A percentile compares a stretch with the other conserved stretches of the same genome.
phyloP scores from a whole-genome alignment of 2,113 vertebrate species.

The Cephalophus harveyi region DNA sequence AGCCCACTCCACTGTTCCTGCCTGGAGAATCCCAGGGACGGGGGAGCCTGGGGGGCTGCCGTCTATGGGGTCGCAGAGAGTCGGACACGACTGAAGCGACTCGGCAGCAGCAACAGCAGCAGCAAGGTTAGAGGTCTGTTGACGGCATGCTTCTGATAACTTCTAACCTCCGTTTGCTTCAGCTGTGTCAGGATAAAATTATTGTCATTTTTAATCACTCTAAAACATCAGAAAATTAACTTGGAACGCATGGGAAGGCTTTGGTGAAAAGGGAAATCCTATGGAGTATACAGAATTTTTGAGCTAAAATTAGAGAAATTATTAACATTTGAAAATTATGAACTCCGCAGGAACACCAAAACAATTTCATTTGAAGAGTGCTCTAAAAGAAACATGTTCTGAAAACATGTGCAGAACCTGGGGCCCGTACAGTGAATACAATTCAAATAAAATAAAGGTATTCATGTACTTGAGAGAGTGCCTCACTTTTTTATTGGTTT shows the following conservation, averaged over 20 bases:
- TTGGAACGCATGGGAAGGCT: neutral
- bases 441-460: neutral
- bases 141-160: neutral
- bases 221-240: neutral
- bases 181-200: neutral
- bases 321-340: constrained; percentile 14
- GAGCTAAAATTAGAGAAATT: constrained; percentile 7
- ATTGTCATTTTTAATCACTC: neutral
- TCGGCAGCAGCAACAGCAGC: neutral
- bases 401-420: neutral
- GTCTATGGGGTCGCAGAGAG: no score
- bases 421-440: neutral
- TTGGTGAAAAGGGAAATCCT: neutral
- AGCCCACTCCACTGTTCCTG: no score
- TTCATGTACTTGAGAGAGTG: neutral
- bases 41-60: no score
- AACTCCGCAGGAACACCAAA: neutral
- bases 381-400: neutral
- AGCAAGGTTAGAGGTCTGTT: neutral
- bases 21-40: no score
- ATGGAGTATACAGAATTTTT: constrained; percentile 1
- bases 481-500: neutral
- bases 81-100: neutral
- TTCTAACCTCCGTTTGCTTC: neutral
- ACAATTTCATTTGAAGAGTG: neutral